phyloP scores from a whole-genome alignment of 2,113 vertebrate genomes.

The Rhinopomastus cyanomelas region DNA sequence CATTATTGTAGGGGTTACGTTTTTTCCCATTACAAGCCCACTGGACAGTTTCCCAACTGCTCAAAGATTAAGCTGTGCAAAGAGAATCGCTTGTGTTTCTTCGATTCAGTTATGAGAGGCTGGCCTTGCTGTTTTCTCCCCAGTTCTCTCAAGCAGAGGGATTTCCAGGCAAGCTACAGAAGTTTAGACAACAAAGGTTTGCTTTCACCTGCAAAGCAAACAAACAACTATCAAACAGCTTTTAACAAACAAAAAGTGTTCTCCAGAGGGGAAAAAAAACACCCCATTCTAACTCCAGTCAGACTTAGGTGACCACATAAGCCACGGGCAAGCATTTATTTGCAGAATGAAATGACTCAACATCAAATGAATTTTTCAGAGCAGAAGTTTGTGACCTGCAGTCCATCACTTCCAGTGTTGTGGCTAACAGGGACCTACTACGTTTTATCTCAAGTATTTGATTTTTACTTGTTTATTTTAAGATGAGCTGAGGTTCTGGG shows the following conservation, averaged over 20 bases:
- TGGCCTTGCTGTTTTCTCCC: neutral
- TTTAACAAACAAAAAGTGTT: slow-evolving; percentile 23
- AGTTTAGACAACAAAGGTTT: neutral
- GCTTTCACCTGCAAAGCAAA: neutral
- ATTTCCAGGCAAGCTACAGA: neutral
- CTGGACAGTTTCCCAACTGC: neutral
- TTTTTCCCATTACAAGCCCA: neutral
- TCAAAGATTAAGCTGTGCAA: neutral
- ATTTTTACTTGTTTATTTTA: neutral
- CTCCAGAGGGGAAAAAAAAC: neutral
- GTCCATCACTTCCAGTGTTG: neutral
- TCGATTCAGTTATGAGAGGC: neutral
- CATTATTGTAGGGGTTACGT: neutral
- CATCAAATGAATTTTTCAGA: slow-evolving; percentile 35
- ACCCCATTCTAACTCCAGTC: neutral
- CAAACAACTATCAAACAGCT: neutral
- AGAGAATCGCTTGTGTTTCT: neutral
- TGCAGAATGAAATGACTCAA: slow-evolving; percentile 52
- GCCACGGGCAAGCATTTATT: slow-evolving; percentile 41
- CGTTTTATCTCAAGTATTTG: neutral
- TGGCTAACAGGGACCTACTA: neutral
- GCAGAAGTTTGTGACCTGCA: neutral
- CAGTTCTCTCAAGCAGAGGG: neutral
- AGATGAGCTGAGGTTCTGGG: neutral
- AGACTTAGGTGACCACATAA: slow-evolving; percentile 31